phyloP scores from a whole-genome alignment of 2,113 vertebrate genomes.

The Capreolus pygargus region DNA sequence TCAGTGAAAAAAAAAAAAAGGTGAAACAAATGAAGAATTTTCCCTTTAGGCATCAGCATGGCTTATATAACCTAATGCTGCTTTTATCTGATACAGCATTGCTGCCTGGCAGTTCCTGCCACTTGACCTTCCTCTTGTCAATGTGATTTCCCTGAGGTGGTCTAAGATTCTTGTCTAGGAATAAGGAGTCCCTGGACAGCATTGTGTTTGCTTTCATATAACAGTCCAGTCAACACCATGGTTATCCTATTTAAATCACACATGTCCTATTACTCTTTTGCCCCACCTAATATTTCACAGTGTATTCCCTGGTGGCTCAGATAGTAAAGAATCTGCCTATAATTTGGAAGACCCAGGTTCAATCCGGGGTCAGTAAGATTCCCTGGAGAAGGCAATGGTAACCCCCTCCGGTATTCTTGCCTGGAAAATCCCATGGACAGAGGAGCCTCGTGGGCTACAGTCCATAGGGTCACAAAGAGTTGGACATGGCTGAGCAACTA shows the following conservation, averaged over 20 bases:
- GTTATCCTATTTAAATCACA: background rate
- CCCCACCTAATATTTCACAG: background rate
- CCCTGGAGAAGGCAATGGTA: background rate
- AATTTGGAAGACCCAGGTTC: background rate
- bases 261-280: background rate
- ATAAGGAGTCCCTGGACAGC: background rate
- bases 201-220: background rate
- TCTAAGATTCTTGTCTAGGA: background rate
- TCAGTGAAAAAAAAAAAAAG: conserved; percentile 10
- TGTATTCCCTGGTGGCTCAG: background rate
- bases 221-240: background rate
- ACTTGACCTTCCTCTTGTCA: background rate
- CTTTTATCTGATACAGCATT: background rate
- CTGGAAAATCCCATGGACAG: background rate
- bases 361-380: background rate
- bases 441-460: background rate
- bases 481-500: background rate
- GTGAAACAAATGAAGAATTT: conserved; percentile 32
- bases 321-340: background rate
- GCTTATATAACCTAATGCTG: background rate
- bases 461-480: background rate
- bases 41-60: background rate
- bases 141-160: background rate
- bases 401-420: background rate
- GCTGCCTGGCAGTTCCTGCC: background rate